Base-by-base conservation (phyloP, 2,888 invertebrate genomes). In the Scaptomyza cyrtandrae region DNA sequence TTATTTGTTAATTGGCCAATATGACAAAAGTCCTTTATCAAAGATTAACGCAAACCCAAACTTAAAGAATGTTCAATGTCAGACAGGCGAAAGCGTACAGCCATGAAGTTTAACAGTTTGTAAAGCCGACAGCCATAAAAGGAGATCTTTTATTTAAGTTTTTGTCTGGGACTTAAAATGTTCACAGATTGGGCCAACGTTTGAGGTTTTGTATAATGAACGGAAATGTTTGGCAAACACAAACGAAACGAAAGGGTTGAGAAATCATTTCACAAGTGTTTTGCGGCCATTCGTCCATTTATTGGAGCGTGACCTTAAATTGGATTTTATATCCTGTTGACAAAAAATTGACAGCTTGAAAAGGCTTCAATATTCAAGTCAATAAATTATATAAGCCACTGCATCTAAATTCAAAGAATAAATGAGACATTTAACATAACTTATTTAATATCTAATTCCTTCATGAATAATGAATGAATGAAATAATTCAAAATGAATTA, bases 1-100 rank as follows among this genome's bases (percentile, higher is more conserved):
- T 10, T 19, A n/a, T 43, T 45, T 63, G 58, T 58, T 75, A 75
- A 75, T 71, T 75, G 57, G 16, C 37, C n/a, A 1, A 27, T 33
- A 29, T 53, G 14, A 11, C 33, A 29, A 39, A 55, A 37, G 39
- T 24, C n/a, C 33, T 29, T 24, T 35, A 13, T 14, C 49, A 50
- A 19, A 27, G 37, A 19, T 11, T 6, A 48, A 53, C 6, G 35
- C 16, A 43, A 27, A 19, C 31, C 27, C 13, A 13, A 44, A 59
- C 45, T 66, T 66, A 19, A 60, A 66, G 39, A 60, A 31, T 14
- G 24, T 16, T 6, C 14, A 13, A 16, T 56, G 33, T 48, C 4
- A 16, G 43, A 11, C 4, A n/a, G 50, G 27, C 45, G 13, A 5
- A 27, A 50, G 10, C 37, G 68, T 24, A 46, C 46, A 13, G 45